Evolutionary conservation across 30 jellyfish, hydroid and myxozoan species (phyloP).

Genomic region (Aurelia sp.): DNA sequence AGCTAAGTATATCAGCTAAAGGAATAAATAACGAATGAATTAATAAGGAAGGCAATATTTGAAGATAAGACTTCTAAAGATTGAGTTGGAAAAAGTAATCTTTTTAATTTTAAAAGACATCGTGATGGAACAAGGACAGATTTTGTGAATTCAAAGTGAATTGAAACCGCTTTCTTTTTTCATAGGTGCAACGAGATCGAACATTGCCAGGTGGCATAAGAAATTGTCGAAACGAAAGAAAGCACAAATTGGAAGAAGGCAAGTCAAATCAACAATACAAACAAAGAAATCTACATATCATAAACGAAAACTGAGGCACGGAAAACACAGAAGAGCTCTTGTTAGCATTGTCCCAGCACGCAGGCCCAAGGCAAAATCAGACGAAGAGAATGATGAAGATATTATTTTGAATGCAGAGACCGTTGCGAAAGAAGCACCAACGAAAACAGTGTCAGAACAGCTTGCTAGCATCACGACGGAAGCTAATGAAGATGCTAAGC

Average conservation of each 20-base stretch:
- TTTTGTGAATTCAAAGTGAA: no score
- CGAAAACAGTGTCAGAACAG: background rate
- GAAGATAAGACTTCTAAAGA: no score
- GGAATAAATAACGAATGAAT: no score
- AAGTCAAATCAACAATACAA: background rate
- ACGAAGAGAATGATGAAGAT: conserved; percentile 10
- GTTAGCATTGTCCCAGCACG: conserved; percentile 47
- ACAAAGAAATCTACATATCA: background rate
- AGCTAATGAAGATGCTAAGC: background rate
- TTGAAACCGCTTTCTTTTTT: background rate
- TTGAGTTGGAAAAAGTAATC: no score
- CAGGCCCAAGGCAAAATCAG: conserved; percentile 7
- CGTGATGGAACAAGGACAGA: no score
- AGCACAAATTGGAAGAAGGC: background rate
- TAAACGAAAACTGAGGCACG: background rate
- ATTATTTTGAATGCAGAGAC: conserved; percentile 11
- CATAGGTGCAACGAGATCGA: conserved; percentile 14
- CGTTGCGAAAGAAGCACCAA: conserved; percentile 9
- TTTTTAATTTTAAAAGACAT: no score
- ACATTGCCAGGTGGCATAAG: conserved; percentile 22
- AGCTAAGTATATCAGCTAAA: no score
- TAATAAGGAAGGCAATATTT: no score
- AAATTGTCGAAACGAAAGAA: conserved; percentile 4
- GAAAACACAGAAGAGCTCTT: conserved; percentile 21
- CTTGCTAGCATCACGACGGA: background rate